Evolutionary conservation across 2,888 invertebrate genomes (phyloP), one percentile per base, ranked within the genome.

Genomic region (Athetis lepigone): DNA sequence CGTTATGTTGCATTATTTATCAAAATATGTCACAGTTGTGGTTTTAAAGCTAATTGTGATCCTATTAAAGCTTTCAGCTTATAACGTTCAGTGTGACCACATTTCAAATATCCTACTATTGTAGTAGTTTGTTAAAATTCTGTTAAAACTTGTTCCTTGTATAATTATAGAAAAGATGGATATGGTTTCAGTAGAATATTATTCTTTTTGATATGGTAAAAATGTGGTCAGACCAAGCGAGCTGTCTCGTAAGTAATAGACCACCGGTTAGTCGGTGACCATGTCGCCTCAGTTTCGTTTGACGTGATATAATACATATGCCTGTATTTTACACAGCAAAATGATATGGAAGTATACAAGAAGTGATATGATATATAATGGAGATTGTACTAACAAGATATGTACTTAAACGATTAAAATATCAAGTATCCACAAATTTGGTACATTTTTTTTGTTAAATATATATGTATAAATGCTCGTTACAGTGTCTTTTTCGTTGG

Each of bases 271-370:
- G 68, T 71, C 68, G 67, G 70, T 80, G 75, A 78, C 83, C 52
- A 55, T 51, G 67, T 67, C 69, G 67, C 64, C 76, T 84, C 82
- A 82, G 83, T 82, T 83, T 77, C 83, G 79, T 86, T 87, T 83
- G 79, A 85, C 88, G 87, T 89, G 87, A 57, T 86, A 88, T 91
- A 87, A 88, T 88, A 88, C 89, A 91, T 90, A 92, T 89, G 90
- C 85, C 84, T 78, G 81, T 81, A 80, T 82, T 87, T 85, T 89
- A 91, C 89, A 94, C 91, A 93, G 91, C 90, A 90, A 91, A 91
- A 93, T 91, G 94, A 95, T 94, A 94, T 95, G 94, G 87, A 88
- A 91, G 91, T 94, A 92, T 94, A 94, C 93, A 94, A 92, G 91
- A 89, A 89, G 91, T 94, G 94, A 95, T 95, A 95, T 95, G 94